These are phyloP conservation scores for Synodontis membranacea DNA, from an alignment of 2,113 vertebrate genomes.

Conservation along the genomic window DNA sequence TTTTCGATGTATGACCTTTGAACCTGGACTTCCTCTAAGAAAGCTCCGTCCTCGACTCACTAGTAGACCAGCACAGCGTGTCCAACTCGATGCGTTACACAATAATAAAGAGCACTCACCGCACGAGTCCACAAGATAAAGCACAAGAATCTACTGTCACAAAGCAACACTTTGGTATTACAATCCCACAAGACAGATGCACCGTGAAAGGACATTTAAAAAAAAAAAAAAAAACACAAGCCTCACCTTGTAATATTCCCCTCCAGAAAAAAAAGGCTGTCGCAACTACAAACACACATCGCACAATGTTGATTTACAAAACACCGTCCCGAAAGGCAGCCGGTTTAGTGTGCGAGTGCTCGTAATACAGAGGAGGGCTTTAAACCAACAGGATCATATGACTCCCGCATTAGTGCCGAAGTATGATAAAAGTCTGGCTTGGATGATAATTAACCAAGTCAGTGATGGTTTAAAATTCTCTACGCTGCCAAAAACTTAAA, in stretches of 20 bases:
- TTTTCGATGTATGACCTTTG: neutral
- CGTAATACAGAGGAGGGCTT: neutral
- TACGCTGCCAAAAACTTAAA: neutral
- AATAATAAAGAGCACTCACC: neutral
- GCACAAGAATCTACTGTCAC: neutral
- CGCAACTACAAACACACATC: neutral
- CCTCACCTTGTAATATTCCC: slow-evolving; percentile 1
- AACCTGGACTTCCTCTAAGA: neutral
- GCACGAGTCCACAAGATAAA: neutral
- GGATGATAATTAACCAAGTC: slow-evolving; percentile 35
- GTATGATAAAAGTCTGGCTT: slow-evolving; percentile 12
- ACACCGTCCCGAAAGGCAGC: neutral
- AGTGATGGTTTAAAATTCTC: neutral
- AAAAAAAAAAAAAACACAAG: no score
- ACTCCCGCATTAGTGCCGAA: slow-evolving; percentile 1
- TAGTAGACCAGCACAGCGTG: neutral
- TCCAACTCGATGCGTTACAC: neutral
- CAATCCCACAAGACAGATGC: slow-evolving; percentile 1
- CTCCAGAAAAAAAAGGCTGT: neutral
- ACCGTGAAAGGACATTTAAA: neutral
- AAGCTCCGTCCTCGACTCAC: neutral
- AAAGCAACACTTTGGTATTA: neutral
- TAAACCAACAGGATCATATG: slow-evolving; percentile 32
- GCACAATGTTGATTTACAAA: neutral
- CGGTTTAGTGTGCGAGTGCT: neutral